Evolutionary conservation across 1,140 invertebrate species (phyloP).

Genomic region (Lethrus apterus): DNA sequence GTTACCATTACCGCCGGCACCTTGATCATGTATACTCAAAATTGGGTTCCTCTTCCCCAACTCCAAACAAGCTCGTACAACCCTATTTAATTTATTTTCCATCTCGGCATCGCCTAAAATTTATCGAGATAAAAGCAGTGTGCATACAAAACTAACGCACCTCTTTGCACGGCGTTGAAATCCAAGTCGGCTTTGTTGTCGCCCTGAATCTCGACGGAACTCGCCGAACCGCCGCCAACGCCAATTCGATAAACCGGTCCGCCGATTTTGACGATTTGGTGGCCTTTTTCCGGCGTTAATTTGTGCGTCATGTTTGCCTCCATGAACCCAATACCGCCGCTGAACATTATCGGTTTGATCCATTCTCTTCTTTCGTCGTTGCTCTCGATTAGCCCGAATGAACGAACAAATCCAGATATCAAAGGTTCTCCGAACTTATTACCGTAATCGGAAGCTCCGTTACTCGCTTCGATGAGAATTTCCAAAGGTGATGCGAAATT

Average conservation of each 20-base stretch:
- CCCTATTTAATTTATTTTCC: constrained; percentile 94
- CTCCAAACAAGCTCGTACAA: constrained; percentile 89
- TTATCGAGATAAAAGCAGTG: background rate
- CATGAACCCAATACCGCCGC: constrained; percentile 88
- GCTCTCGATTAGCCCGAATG: constrained; percentile 72
- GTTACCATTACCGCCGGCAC: constrained; percentile 97
- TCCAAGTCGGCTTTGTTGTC: constrained; percentile 82
- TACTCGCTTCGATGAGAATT: constrained; percentile 89
- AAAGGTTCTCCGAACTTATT: constrained; percentile 99
- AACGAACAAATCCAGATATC: constrained; percentile 82
- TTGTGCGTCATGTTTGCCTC: constrained; percentile 74
- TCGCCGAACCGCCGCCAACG: constrained; percentile 93
- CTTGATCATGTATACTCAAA: constrained; percentile 91
- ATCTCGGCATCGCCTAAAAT: constrained; percentile 87
- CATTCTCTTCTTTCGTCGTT: constrained; percentile 75
- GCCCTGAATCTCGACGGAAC: constrained; percentile 87
- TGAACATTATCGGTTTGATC: constrained; percentile 99
- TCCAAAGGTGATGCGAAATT: constrained; percentile 88
- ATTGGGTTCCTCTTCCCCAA: constrained; percentile 78
- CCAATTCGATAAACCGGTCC: constrained; percentile 96
- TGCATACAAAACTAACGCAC: constrained; percentile 16
- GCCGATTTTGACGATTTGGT: constrained; percentile 89
- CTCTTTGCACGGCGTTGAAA: constrained; percentile 91
- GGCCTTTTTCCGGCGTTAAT: constrained; percentile 62
- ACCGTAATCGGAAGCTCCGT: constrained; percentile 97